Percentiles rank a stretch among this genome's conserved stretches.
Conservation (phyloP, 2,888 invertebrate species). For the Parelbella ahira region DNA sequence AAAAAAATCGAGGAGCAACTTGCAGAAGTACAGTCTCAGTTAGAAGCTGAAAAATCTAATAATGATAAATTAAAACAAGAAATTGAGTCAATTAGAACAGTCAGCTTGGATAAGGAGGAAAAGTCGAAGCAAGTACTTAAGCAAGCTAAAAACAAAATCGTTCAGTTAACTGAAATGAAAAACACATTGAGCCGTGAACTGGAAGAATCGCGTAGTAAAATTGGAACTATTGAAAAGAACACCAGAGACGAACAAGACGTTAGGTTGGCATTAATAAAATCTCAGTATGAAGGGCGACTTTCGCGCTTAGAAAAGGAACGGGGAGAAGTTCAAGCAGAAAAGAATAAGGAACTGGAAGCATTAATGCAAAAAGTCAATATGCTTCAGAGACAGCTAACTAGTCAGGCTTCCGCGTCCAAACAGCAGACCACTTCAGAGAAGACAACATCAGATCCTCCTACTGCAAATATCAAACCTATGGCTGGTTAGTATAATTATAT, state of each 20-base stretch:
- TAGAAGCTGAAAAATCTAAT: conserved; percentile 75
- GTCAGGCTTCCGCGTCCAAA: conserved; percentile 85
- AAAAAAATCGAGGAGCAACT: conserved; percentile 76
- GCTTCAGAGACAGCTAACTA: conserved; percentile 85
- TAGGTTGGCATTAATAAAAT: conserved; percentile 82
- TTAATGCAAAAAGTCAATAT: conserved; percentile 85
- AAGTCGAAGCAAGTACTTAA: conserved; percentile 84
- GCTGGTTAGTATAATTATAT: conserved; percentile 81
- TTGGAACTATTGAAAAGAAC: conserved; percentile 73
- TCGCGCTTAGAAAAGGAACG: conserved; percentile 87
- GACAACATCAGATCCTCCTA: conserved; percentile 82
- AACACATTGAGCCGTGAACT: conserved; percentile 82
- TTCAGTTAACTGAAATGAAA: conserved; percentile 85
- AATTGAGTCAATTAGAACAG: conserved; percentile 79
- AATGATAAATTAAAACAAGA: conserved; percentile 84
- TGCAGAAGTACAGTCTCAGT: conserved; percentile 61
- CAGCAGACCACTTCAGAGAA: conserved; percentile 80
- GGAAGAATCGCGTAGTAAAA: conserved; percentile 71
- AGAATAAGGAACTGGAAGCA: conserved; percentile 84
- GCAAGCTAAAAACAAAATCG: conserved; percentile 87
- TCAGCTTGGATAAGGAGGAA: conserved; percentile 82
- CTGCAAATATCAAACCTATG: conserved; percentile 97
- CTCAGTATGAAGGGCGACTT: conserved; percentile 85
- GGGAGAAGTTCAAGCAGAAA: conserved; percentile 82
- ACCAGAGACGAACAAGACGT: conserved; percentile 80